Evolutionary conservation across 2,797 vertebrate species (phyloP), one percentile per base, ranked within the genome.

Genomic region (Antrozous pallidus): DNA sequence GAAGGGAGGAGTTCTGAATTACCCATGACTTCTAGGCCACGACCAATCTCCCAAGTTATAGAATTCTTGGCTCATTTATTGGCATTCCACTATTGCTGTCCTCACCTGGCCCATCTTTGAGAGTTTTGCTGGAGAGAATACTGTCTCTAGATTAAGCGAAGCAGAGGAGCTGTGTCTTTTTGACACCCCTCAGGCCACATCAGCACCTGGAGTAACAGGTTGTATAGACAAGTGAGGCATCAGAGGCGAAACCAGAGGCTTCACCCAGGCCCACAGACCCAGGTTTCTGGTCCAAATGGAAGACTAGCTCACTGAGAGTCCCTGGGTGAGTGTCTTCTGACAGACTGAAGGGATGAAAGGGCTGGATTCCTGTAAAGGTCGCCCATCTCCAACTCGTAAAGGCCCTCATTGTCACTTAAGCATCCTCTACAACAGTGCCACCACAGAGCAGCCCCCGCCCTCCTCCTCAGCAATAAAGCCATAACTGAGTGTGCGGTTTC

Each of bases 211-310:
- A 33, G 22, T 28, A 38, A 4, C 38, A 33, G 24, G 17, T 3
- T 17, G 28, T 65, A 22, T 2, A 3, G 38, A 26, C 2, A 6
- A 2, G 12, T 1, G 10, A 42, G 47, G 33, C 36, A 13, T 22
- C 40, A 3, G 14, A 38, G 20, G n/a, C 0, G 31, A n/a, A 26
- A 11, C 20, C 65, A 45, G 31, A 54, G 42, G 17, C 33, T 28
- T 24, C 16, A 0, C n/a, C 5, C 0, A 13, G 54, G 33, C 13
- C 4, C 14, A 3, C 38, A 2, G 63, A 42, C 11, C 31, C 54
- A 12, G 31, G 11, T 2, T 51, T 31, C 83, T 11, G 10, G 63
- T 24, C 51, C 33, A 28, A 45, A 12, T 0, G 6, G 22, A n/a
- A 33, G 42, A 73, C 31, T 3, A 5, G 8, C 67, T 63, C 45